Evolutionary conservation across 1,140 invertebrate species (phyloP).

Genomic region (Aphaenogaster ashmeadi): DNA sequence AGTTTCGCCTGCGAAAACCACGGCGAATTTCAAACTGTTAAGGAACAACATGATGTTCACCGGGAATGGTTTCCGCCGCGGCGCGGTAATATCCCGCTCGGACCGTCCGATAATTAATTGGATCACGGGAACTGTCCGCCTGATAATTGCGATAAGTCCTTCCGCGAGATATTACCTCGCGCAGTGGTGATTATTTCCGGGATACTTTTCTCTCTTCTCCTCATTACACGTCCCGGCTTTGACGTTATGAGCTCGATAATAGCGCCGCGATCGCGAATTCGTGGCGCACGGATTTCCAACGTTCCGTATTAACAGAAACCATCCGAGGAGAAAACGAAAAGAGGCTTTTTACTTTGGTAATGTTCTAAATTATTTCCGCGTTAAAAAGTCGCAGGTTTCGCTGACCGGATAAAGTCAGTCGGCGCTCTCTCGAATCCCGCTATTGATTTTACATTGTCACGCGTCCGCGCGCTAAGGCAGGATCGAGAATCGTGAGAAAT

Average conservation of each 20-base stretch:
- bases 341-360: not conserved
- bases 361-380: not conserved
- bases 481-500: conserved; percentile 5
- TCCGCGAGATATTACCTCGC: conserved; percentile 38
- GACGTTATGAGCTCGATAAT: conserved; percentile 5
- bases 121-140: conserved; percentile 22
- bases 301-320: not conserved
- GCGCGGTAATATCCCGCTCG: conserved; percentile 25
- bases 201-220: not conserved
- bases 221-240: conserved; percentile 7
- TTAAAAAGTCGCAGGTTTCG: not conserved
- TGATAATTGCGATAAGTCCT: conserved; percentile 46
- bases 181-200: conserved; percentile 28
- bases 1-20: conserved; percentile 18
- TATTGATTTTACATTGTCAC: conserved; percentile 16
- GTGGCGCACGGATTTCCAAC: not conserved
- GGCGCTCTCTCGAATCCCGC: not conserved
- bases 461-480: not conserved
- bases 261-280: not conserved
- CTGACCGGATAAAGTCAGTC: not conserved
- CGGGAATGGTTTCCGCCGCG: not conserved
- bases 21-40: conserved; percentile 35
- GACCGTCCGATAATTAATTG: conserved; percentile 51
- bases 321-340: not conserved
- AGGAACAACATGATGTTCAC: conserved; percentile 39